A percentile compares a stretch with the other conserved stretches of the same genome.
These are phyloP conservation scores for Scomber scombrus DNA, from an alignment of 2,113 vertebrate species.

Conservation along the genomic window DNA sequence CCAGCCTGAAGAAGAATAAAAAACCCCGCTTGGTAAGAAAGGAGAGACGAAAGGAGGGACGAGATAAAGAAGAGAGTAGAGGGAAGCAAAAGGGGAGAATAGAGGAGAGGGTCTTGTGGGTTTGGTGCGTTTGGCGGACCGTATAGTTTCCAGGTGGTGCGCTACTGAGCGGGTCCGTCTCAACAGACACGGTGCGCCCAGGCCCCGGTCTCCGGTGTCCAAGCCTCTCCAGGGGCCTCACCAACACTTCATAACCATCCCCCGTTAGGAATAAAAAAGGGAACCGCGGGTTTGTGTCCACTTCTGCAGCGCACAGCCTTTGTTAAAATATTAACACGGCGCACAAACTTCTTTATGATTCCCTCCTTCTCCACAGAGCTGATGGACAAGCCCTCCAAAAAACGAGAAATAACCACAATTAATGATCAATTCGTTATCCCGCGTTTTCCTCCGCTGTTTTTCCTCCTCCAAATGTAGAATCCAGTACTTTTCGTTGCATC, in stretches of 20 bases:
- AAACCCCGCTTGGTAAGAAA: conserved; percentile 11
- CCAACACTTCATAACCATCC: conserved; percentile 44
- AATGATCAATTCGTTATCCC: background rate
- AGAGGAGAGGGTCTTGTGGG: conserved; percentile 16
- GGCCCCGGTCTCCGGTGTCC: conserved; percentile 48
- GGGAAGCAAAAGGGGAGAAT: background rate
- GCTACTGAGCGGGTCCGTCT: conserved; percentile 64
- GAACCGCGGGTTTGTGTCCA: background rate
- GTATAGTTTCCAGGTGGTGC: conserved; percentile 80
- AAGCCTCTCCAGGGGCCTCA: conserved; percentile 56
- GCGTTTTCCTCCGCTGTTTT: background rate
- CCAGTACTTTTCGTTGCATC: conserved; percentile 70
- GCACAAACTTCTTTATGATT: conserved; percentile 62
- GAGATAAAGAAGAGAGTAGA: conserved; percentile 18
- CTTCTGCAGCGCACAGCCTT: conserved; percentile 19
- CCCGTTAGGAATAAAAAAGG: background rate
- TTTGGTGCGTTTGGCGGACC: conserved; percentile 61
- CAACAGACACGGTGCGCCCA: conserved; percentile 64
- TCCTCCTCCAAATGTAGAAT: conserved; percentile 24
- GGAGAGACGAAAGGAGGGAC: conserved; percentile 19
- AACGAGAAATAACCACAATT: background rate
- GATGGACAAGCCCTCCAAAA: conserved; percentile 14
- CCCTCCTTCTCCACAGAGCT: conserved; percentile 31
- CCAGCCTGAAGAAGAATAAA: conserved; percentile 37
- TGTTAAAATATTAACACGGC: conserved; percentile 18